Evolutionary conservation across 2,888 invertebrate species (phyloP).

Genomic region (Eupithecia insigniata): DNA sequence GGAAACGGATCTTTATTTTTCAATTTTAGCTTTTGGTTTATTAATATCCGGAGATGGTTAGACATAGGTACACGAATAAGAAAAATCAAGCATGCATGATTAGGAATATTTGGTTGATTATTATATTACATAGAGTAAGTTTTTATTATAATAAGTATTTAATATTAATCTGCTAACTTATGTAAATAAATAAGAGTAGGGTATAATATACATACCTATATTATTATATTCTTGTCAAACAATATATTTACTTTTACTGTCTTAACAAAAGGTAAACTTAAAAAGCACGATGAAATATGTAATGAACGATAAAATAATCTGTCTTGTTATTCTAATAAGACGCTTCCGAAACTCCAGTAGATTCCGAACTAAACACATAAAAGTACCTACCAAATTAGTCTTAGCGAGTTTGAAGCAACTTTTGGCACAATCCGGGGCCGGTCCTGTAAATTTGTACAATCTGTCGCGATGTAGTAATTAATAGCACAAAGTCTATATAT

Average conservation of each 20-base stretch:
- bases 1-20: conserved; percentile 57
- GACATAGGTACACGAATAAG: background rate
- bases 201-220: too few relatives aligned
- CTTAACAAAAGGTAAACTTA: background rate
- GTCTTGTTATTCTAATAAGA: conserved; percentile 40
- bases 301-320: conserved; percentile 21
- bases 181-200: too few relatives aligned
- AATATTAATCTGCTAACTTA: too few relatives aligned
- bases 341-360: conserved; percentile 42
- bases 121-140: too few relatives aligned
- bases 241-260: too few relatives aligned
- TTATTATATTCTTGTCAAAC: too few relatives aligned
- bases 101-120: background rate
- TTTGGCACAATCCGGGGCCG: conserved; percentile 47
- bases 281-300: background rate
- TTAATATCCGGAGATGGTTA: too few relatives aligned
- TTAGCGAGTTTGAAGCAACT: conserved; percentile 52
- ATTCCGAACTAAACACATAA: conserved; percentile 47
- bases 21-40: background rate
- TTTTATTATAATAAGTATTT: too few relatives aligned
- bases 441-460: conserved; percentile 59
- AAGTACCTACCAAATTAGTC: conserved; percentile 51
- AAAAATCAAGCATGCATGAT: background rate
- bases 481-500: conserved; percentile 60
- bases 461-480: conserved; percentile 62